phyloP scores from a whole-genome alignment of 2,113 vertebrate species.

The Melozone crissalis region DNA sequence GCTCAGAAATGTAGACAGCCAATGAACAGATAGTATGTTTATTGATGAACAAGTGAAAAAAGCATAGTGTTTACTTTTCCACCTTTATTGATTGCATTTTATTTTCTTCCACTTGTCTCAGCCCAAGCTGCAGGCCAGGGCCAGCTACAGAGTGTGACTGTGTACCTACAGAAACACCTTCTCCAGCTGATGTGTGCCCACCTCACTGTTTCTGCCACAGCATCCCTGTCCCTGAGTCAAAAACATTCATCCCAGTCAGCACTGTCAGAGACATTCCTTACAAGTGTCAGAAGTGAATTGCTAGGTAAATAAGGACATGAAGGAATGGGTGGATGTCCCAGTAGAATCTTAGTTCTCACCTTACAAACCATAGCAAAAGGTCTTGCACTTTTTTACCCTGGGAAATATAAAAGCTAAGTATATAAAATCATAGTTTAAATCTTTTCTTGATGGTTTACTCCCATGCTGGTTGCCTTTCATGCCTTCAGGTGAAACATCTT shows the following conservation, averaged over 20 bases:
- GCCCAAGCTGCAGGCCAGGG: not conserved
- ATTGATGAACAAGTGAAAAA: not conserved
- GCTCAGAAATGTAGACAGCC: not conserved
- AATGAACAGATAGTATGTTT: not conserved
- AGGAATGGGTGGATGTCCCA: not conserved
- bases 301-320: not conserved
- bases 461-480: not conserved
- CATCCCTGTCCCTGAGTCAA: not conserved
- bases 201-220: not conserved
- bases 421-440: not conserved
- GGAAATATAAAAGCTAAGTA: not conserved
- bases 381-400: rapidly evolving
- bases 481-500: not conserved
- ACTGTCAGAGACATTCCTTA: not conserved
- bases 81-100: not conserved
- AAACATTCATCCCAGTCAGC: not conserved
- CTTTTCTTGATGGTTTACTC: not conserved
- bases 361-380: not conserved
- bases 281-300: not conserved
- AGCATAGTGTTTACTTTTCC: not conserved
- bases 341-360: not conserved
- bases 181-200: not conserved
- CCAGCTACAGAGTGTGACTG: not conserved
- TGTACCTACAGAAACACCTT: not conserved
- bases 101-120: not conserved